phyloP scores from a whole-genome alignment of 2,797 vertebrate genomes.

The Sparidentex hasta region DNA sequence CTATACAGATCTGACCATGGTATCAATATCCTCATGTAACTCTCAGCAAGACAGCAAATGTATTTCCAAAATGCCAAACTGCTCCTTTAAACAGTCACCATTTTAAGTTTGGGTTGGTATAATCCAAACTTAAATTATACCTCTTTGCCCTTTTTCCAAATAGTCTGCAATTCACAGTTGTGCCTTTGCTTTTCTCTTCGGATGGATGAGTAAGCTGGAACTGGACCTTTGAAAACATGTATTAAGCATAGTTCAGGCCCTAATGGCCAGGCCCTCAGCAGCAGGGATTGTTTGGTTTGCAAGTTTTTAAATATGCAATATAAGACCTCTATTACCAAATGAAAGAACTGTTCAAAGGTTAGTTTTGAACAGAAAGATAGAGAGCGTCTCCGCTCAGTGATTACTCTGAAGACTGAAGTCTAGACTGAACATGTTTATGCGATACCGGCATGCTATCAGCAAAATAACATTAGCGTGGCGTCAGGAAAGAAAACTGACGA shows the following conservation, averaged over 20 bases:
- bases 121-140: no score
- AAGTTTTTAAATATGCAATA: constrained; percentile 19
- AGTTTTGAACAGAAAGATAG: not conserved
- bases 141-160: constrained; percentile 27
- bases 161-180: constrained; percentile 33
- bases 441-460: constrained; percentile 24
- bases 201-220: constrained; percentile 54
- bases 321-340: constrained; percentile 13
- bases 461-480: constrained; percentile 34
- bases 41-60: not conserved
- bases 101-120: not conserved
- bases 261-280: constrained; percentile 13
- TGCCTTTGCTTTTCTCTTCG: constrained; percentile 41
- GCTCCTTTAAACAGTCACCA: not conserved
- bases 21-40: not conserved
- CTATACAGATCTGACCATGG: not conserved
- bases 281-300: constrained; percentile 26
- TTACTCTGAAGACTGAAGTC: constrained; percentile 15
- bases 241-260: constrained; percentile 29
- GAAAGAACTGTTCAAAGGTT: not conserved
- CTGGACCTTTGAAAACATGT: constrained; percentile 27
- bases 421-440: constrained; percentile 32
- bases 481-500: constrained; percentile 41
- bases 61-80: not conserved
- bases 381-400: not conserved